A percentile compares a stretch with the other conserved stretches of the same genome.
Conservation (phyloP, 2,113 vertebrate genomes). For the Gymnarchus niloticus region DNA sequence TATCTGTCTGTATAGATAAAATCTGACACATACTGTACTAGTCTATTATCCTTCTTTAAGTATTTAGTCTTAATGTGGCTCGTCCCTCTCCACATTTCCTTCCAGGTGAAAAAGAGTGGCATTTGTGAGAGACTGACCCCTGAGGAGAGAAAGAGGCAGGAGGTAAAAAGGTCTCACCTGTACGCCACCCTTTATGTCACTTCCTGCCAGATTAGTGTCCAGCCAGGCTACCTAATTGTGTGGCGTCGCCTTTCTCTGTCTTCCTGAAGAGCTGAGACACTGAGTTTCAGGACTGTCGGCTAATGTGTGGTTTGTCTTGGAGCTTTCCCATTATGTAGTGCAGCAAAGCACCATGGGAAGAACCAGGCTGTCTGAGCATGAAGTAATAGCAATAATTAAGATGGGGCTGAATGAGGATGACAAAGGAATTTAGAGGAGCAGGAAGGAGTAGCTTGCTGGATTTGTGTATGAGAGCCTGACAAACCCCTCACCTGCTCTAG, state of each 20-base stretch:
- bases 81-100: conserved; percentile 17
- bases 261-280: neutral
- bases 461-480: neutral
- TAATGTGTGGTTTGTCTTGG: neutral
- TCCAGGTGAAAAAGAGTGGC: conserved; percentile 84
- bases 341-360: neutral
- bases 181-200: neutral
- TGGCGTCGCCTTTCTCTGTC: neutral
- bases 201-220: neutral
- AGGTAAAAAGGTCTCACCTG: conserved; percentile 64
- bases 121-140: conserved; percentile 69
- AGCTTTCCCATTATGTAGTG: neutral
- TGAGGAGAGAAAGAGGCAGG: conserved; percentile 89
- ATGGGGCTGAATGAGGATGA: neutral
- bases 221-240: neutral
- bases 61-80: neutral
- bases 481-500: conserved; percentile 45
- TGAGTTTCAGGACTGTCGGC: neutral
- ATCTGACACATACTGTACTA: too few relatives aligned
- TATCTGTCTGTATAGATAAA: too few relatives aligned
- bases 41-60: too few relatives aligned
- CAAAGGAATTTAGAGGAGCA: neutral
- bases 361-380: neutral
- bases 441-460: neutral
- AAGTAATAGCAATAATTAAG: neutral